Percentiles rank a stretch among this genome's conserved stretches.
These are phyloP conservation scores for Melanerpes formicivorus DNA, from an alignment of 2,113 vertebrate genomes.

Conservation along the genomic window DNA sequence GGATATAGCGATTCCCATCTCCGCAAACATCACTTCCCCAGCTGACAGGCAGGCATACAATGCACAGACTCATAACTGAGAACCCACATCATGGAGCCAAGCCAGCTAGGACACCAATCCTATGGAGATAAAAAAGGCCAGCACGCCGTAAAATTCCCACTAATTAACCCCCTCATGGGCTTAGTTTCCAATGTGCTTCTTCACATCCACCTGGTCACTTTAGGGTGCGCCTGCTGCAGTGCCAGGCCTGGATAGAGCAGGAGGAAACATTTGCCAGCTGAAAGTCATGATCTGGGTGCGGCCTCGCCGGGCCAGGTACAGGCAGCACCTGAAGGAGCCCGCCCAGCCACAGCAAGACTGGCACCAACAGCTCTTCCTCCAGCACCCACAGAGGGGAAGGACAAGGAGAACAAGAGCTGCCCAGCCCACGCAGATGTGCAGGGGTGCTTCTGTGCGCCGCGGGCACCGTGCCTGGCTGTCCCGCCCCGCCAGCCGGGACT, in stretches of 20 bases:
- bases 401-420: not conserved
- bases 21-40: not conserved
- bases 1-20: accelerated
- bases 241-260: accelerated
- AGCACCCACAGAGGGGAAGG: not conserved
- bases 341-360: not conserved
- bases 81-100: not conserved
- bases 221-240: accelerated
- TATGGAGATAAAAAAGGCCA: accelerated
- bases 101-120: not conserved
- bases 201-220: accelerated
- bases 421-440: not conserved
- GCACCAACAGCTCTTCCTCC: not conserved
- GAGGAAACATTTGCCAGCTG: accelerated
- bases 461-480: not conserved
- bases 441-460: not conserved
- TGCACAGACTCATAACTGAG: not conserved
- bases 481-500: not conserved
- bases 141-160: accelerated
- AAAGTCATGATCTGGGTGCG: not conserved
- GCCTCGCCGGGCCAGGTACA: accelerated
- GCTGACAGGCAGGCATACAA: not conserved
- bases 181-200: accelerated
- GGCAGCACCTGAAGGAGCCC: not conserved
- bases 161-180: accelerated